A percentile compares a stretch with the other conserved stretches of the same genome.
These are phyloP conservation scores for Arrhamphus sclerolepis DNA, from an alignment of 2,797 vertebrate genomes.

Conservation along the genomic window DNA sequence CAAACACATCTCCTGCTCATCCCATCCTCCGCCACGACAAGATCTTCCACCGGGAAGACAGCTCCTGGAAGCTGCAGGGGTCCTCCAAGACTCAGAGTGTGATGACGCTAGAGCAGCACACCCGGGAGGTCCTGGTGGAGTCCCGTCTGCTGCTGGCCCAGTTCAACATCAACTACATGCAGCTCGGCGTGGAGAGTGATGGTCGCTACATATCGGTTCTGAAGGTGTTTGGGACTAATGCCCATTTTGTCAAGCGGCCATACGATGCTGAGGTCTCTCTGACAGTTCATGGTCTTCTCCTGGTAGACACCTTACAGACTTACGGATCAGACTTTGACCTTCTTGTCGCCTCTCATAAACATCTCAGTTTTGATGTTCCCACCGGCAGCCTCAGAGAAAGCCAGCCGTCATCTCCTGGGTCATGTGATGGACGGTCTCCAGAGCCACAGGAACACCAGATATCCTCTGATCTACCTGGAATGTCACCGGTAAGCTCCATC, in stretches of 20 bases:
- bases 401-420: constrained; percentile 87
- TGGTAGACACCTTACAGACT: constrained; percentile 96
- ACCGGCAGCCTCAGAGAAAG: constrained; percentile 93
- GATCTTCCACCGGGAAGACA: constrained; percentile 87
- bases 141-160: constrained; percentile 94
- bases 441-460: constrained; percentile 64
- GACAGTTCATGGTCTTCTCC: constrained; percentile 92
- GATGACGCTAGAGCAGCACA: constrained; percentile 92
- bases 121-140: constrained; percentile 93
- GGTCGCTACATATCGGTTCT: constrained; percentile 97
- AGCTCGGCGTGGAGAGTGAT: constrained; percentile 93
- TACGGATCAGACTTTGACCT: constrained; percentile 98
- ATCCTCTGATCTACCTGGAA: constrained; percentile 40
- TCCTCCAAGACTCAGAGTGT: constrained; percentile 94
- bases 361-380: constrained; percentile 94
- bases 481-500: constrained; percentile 63
- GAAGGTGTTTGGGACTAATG: constrained; percentile 96
- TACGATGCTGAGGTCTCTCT: constrained; percentile 94
- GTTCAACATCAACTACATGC: constrained; percentile 97
- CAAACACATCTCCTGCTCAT: constrained; percentile 77
- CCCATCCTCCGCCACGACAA: constrained; percentile 86
- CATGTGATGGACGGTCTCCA: constrained; percentile 59
- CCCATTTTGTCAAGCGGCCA: constrained; percentile 95
- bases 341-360: constrained; percentile 96
- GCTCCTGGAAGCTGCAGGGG: constrained; percentile 88